Conservation (phyloP, 2,797 vertebrate genomes). For the Danio jaintianensis region DNA sequence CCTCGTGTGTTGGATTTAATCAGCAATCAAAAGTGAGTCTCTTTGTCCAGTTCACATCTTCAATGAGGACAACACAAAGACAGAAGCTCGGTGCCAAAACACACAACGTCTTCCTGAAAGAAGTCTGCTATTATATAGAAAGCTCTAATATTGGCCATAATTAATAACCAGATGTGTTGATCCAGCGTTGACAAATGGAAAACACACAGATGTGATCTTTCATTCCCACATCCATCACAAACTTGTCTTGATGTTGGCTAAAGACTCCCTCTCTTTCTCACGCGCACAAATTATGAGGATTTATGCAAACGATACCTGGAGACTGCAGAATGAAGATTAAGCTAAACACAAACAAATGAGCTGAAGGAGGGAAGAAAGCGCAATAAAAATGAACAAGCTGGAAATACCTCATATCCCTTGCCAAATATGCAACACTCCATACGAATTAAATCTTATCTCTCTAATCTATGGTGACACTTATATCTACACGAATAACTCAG, state of each 20-base stretch:
- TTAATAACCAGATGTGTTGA: conserved; percentile 69
- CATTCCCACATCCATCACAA: conserved; percentile 67
- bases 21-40: conserved; percentile 14
- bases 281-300: conserved; percentile 30
- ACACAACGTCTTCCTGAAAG: conserved; percentile 66
- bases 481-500: conserved; percentile 38
- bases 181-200: conserved; percentile 59
- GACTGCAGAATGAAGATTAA: conserved; percentile 38
- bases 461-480: conserved; percentile 31
- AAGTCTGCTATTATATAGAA: conserved; percentile 68
- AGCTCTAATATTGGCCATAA: conserved; percentile 66
- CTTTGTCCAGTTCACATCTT: conserved; percentile 55
- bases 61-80: conserved; percentile 64
- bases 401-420: conserved; percentile 45
- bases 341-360: conserved; percentile 46
- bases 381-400: conserved; percentile 28
- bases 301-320: conserved; percentile 48
- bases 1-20: neutral
- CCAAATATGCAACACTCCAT: conserved; percentile 37
- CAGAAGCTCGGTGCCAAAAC: conserved; percentile 66
- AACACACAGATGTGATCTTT: conserved; percentile 64
- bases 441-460: conserved; percentile 25
- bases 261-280: conserved; percentile 24
- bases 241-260: conserved; percentile 48
- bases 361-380: conserved; percentile 3